Conservation (phyloP, 2,113 vertebrate species). For the Microcebus murinus region DNA sequence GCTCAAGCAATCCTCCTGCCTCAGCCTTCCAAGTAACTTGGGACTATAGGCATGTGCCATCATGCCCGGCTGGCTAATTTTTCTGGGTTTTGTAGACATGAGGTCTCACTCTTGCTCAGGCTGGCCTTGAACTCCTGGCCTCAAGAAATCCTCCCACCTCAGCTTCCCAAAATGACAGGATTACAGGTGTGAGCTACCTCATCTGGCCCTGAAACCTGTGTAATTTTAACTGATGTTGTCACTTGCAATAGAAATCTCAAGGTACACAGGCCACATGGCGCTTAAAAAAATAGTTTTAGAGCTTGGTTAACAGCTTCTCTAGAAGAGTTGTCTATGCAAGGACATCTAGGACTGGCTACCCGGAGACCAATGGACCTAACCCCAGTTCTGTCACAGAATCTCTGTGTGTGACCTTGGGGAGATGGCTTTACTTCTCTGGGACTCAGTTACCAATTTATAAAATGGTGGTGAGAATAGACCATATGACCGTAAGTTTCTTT, state of each 20-base stretch:
- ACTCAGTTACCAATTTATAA: not conserved
- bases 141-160: too few relatives aligned
- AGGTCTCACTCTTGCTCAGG: too few relatives aligned
- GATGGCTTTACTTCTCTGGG: not conserved
- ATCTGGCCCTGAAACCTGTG: not conserved
- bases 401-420: not conserved
- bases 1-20: too few relatives aligned
- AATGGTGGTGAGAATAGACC: not conserved
- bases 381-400: not conserved
- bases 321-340: not conserved
- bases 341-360: not conserved
- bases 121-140: too few relatives aligned
- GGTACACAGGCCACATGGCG: not conserved
- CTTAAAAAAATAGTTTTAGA: not conserved
- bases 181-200: too few relatives aligned
- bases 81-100: too few relatives aligned
- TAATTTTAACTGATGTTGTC: not conserved
- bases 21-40: too few relatives aligned
- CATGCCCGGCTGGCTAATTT: too few relatives aligned
- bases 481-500: not conserved
- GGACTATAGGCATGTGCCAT: too few relatives aligned
- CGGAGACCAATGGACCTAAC: not conserved
- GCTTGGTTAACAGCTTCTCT: not conserved
- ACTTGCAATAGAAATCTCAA: constrained; percentile 33
- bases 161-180: too few relatives aligned